These are phyloP conservation scores for Apodemus speciosus DNA, from an alignment of 2,113 vertebrate genomes.

Conservation along the genomic window DNA sequence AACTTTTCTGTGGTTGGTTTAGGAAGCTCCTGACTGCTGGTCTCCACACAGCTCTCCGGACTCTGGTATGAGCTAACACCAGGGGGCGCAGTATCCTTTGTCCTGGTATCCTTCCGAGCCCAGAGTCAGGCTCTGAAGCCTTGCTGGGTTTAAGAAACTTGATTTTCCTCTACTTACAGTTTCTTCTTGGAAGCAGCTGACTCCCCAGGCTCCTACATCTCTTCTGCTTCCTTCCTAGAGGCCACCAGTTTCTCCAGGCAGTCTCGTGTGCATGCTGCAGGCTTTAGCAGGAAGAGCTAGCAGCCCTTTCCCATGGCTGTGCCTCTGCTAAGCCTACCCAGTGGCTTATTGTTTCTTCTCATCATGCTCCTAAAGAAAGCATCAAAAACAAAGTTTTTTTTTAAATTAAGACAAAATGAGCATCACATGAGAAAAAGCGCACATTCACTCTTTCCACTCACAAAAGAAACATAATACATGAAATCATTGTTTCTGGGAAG, in stretches of 20 bases:
- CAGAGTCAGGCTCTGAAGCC: constrained; percentile 6
- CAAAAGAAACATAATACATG: background rate
- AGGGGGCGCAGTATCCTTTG: constrained; percentile 81
- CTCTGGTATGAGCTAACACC: constrained; percentile 40
- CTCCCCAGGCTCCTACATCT: background rate
- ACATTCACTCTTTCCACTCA: background rate
- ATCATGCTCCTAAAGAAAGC: background rate
- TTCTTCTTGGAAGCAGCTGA: constrained; percentile 24
- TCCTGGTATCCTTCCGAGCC: constrained; percentile 55
- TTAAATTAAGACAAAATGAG: background rate
- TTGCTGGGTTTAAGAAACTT: constrained; percentile 55
- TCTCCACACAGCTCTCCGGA: constrained; percentile 10
- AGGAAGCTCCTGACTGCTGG: accelerated
- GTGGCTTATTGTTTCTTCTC: background rate
- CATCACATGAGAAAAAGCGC: background rate
- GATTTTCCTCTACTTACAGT: constrained; percentile 41
- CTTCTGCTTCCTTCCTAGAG: background rate
- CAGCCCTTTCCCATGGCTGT: background rate
- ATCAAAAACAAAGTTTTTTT: constrained; percentile 6
- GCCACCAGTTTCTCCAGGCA: background rate
- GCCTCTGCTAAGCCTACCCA: background rate
- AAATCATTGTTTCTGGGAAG: background rate
- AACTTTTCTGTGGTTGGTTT: constrained; percentile 43
- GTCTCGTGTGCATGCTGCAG: background rate
- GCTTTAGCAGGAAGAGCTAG: background rate